Percentiles rank a stretch among this genome's conserved stretches.
Conservation (phyloP, 1,140 invertebrate genomes). For the Helicoverpa zea region DNA sequence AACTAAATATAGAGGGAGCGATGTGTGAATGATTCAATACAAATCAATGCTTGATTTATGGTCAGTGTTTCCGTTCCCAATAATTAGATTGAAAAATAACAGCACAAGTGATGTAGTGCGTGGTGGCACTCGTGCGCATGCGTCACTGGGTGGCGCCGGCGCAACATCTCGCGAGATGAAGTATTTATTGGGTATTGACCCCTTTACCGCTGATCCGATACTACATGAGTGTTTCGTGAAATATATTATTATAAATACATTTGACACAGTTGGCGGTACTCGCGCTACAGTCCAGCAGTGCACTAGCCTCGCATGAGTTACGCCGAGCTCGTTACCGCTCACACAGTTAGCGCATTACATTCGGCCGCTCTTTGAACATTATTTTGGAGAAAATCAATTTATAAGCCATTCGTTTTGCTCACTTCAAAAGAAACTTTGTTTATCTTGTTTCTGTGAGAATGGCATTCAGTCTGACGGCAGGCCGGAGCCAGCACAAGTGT, state of each 20-base stretch:
- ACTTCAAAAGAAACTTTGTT: constrained; percentile 13
- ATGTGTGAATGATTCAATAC: constrained; percentile 35
- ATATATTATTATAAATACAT: constrained; percentile 22
- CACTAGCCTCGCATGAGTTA: constrained; percentile 3
- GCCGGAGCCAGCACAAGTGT: too few species aligned
- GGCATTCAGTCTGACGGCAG: neutral
- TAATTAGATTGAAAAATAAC: constrained; percentile 36
- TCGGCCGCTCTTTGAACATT: constrained; percentile 25
- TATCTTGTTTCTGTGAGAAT: neutral
- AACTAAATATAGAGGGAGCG: constrained; percentile 2
- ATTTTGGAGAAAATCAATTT: constrained; percentile 24
- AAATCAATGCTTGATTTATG: constrained; percentile 27
- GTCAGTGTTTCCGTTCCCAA: constrained; percentile 24
- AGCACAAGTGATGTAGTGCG: constrained; percentile 24
- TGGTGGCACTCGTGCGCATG: constrained; percentile 42
- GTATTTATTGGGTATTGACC: constrained; percentile 48
- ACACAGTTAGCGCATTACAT: neutral
- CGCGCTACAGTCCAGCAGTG: neutral
- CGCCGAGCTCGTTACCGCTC: neutral
- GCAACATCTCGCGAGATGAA: neutral
- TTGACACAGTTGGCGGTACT: neutral
- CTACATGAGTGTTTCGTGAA: constrained; percentile 24
- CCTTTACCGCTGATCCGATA: constrained; percentile 19
- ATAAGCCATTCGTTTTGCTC: neutral
- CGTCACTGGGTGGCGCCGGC: constrained; percentile 20